Evolutionary conservation across 2,113 vertebrate genomes (phyloP).

Genomic region (Gobio gobio): DNA sequence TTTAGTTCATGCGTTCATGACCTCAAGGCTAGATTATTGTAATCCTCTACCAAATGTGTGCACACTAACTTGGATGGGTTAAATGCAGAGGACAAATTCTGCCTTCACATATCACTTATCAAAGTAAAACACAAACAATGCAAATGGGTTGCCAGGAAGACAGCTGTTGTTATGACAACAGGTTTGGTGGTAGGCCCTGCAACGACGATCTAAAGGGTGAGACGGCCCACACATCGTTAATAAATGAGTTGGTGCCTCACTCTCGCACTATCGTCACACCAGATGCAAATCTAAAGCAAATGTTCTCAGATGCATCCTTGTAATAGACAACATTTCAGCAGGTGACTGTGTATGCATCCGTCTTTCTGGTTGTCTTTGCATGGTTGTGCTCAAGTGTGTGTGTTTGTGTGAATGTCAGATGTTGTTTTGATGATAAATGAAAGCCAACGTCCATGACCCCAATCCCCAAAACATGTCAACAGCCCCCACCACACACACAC

Average conservation of each 20-base stretch:
- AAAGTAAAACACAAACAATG: slow-evolving; percentile 1
- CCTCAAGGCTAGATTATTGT: too few relatives aligned
- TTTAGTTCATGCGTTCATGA: too few relatives aligned
- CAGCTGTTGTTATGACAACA: slow-evolving; percentile 50
- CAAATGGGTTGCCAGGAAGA: slow-evolving; percentile 19
- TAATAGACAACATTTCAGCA: neutral
- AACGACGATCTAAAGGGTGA: neutral
- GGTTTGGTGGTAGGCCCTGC: neutral
- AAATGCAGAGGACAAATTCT: too few relatives aligned
- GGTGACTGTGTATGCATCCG: neutral
- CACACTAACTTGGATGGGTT: too few relatives aligned
- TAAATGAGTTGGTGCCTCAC: too few relatives aligned
- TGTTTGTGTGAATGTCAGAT: neutral
- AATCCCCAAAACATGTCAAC: neutral
- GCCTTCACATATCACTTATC: too few relatives aligned
- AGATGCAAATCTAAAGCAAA: slow-evolving; percentile 28
- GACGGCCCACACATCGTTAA: neutral
- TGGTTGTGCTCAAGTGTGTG: slow-evolving; percentile 46
- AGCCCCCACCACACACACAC: too few relatives aligned
- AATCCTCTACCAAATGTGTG: too few relatives aligned
- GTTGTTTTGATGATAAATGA: neutral
- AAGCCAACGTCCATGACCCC: neutral
- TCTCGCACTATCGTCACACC: neutral
- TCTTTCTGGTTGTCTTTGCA: slow-evolving; percentile 19
- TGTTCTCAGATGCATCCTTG: neutral